These are phyloP conservation scores for Eueremaeus valkanovi DNA, from an alignment of 2,888 invertebrate genomes.

Conservation along the genomic window DNA sequence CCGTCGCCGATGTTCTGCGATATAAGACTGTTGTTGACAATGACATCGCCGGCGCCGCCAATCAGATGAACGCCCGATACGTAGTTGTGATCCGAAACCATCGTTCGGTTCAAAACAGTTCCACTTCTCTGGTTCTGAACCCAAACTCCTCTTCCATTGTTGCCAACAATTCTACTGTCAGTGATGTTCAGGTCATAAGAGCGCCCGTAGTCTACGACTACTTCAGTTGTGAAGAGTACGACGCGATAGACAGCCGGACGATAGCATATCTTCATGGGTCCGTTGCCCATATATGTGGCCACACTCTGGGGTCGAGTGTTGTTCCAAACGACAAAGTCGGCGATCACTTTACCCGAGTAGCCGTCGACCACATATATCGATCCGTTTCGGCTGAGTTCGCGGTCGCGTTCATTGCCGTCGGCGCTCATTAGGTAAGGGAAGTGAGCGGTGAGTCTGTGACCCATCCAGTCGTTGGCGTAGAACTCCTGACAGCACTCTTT, in stretches of 20 bases:
- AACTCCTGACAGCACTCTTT: conserved; percentile 44
- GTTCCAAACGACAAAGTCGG: conserved; percentile 70
- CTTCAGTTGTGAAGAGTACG: conserved; percentile 69
- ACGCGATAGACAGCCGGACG: conserved; percentile 67
- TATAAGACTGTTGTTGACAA: conserved; percentile 83
- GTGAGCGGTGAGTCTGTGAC: conserved; percentile 77
- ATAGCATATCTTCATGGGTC: conserved; percentile 70
- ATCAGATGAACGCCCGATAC: conserved; percentile 84
- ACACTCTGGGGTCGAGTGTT: conserved; percentile 82
- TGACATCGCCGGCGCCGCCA: conserved; percentile 87
- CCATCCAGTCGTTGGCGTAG: conserved; percentile 50
- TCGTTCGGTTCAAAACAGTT: conserved; percentile 75
- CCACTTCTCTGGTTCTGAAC: conserved; percentile 84
- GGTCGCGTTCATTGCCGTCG: conserved; percentile 36
- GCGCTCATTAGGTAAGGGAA: conserved; percentile 72
- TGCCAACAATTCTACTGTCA: conserved; percentile 76
- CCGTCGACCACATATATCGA: conserved; percentile 47
- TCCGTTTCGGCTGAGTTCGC: conserved; percentile 38
- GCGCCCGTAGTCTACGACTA: conserved; percentile 58
- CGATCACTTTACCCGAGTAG: conserved; percentile 64
- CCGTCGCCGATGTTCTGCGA: conserved; percentile 90
- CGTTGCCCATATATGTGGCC: conserved; percentile 68
- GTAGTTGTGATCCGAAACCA: conserved; percentile 79
- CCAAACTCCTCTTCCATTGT: conserved; percentile 91
- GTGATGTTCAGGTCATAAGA: conserved; percentile 82